Base-by-base conservation (phyloP, 2,888 invertebrate species). In the Barypeithes pellucidus region DNA sequence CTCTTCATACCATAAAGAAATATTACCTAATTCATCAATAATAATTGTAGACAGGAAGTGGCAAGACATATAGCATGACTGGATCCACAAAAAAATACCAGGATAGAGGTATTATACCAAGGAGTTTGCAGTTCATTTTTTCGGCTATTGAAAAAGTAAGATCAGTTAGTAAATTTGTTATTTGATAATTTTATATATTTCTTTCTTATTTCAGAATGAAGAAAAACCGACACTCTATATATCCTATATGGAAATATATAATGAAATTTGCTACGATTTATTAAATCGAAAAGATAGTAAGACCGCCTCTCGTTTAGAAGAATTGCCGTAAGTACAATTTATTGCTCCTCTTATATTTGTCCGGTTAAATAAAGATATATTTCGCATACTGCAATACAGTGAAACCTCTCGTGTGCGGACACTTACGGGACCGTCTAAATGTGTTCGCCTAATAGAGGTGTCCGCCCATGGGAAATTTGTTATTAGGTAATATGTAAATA, bases 201-300 rank as follows among this genome's bases (percentile, higher is more conserved):
- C 4, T 50, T 50, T 24, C 22, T n/a, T n/a, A n/a, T 67, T 71
- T n/a, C 52, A 78, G 79, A 47, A 71, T 39, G 61, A 72, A 8
- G 73, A 73, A 11, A 79, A 79, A 67, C 77, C 79, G 9, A 73
- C 84, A 45, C 81, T 87, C 67, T 86, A 86, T 78, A 84, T 89
- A 66, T 88, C 89, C 1, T 89, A 88, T 78, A 82, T 89, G 82
- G 89, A 89, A 83, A 89, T 89, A 67, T 89, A 89, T 82, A 89
- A 89, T 80, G 89, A 89, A 82, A 84, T 85, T 65, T 88, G 88
- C 11, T 89, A 88, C 78, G 89, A 89, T 82, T 80, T 89, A 60
- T 80, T 89, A 54, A 86, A 86, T 79, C 83, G 86, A 36, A 86
- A 83, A 83, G 78, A 82, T 80, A 67, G 77, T 79, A 80, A 80